Evolutionary conservation across 2,888 invertebrate genomes (phyloP).

Genomic region (Acanthoscelides obtectus): DNA sequence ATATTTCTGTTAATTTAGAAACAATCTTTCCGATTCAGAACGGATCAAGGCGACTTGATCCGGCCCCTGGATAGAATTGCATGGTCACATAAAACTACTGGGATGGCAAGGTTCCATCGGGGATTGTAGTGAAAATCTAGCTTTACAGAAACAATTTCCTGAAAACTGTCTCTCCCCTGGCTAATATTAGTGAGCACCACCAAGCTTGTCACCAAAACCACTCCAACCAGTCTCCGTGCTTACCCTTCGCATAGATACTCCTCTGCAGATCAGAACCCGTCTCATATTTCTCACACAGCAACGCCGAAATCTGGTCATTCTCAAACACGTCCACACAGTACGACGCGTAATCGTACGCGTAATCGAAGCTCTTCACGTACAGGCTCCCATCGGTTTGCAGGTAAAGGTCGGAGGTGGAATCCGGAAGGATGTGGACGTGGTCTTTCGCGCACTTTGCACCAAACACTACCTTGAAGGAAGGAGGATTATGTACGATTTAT

Average conservation of each 20-base stretch:
- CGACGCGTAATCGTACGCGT: constrained; percentile 3
- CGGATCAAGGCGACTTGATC: too few species aligned
- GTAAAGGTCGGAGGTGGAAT: constrained; percentile 3
- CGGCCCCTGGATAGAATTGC: too few species aligned
- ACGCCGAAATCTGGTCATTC: constrained; percentile 6
- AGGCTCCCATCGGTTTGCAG: constrained; percentile 15
- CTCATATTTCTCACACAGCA: constrained; percentile 4
- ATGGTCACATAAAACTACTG: too few species aligned
- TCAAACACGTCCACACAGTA: constrained; percentile 15
- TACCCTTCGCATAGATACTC: constrained; percentile 6
- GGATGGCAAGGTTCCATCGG: too few species aligned
- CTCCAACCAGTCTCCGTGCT: not conserved
- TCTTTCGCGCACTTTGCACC: constrained; percentile 6
- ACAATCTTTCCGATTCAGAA: too few species aligned
- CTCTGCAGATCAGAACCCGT: not conserved
- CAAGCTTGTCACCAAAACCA: not conserved
- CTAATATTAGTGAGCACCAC: too few species aligned
- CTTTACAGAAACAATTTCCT: too few species aligned
- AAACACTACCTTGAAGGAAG: constrained; percentile 5
- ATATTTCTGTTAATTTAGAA: too few species aligned
- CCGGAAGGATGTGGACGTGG: not conserved
- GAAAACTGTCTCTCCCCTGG: too few species aligned
- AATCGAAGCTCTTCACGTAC: constrained; percentile 6
- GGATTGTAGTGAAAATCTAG: too few species aligned
- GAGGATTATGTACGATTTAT: not conserved